Conservation (phyloP, 2,888 invertebrate genomes). For the Cyclophora albipunctata region DNA sequence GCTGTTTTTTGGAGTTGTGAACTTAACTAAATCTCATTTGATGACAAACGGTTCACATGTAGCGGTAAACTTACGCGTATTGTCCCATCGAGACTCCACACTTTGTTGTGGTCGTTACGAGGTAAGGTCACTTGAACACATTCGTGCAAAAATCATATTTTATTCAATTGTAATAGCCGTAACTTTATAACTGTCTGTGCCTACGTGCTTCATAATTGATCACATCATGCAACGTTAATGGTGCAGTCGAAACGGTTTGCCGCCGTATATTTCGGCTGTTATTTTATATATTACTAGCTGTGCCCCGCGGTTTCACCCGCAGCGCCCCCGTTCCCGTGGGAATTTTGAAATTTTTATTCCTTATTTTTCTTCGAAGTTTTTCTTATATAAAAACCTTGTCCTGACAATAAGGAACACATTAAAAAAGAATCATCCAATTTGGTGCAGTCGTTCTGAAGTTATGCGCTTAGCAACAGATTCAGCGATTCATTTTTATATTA, state of each 20-base stretch:
- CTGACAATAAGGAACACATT: too few species aligned
- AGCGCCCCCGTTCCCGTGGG: too few species aligned
- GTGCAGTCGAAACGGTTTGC: constrained; percentile 16
- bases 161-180: constrained; percentile 21
- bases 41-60: constrained; percentile 32
- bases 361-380: too few species aligned
- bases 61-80: constrained; percentile 42
- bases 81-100: constrained; percentile 18
- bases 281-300: not conserved
- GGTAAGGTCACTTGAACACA: constrained; percentile 13
- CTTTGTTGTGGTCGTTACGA: constrained; percentile 33
- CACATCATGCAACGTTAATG: constrained; percentile 23
- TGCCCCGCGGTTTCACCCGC: too few species aligned
- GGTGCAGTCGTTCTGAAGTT: too few species aligned
- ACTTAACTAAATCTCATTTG: constrained; percentile 40
- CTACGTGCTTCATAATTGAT: constrained; percentile 23
- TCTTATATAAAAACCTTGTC: too few species aligned
- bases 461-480: too few species aligned
- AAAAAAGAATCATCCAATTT: too few species aligned
- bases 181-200: constrained; percentile 23
- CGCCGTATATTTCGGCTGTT: constrained; percentile 10
- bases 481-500: too few species aligned
- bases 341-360: too few species aligned
- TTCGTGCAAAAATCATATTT: constrained; percentile 22
- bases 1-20: constrained; percentile 33